A percentile compares a stretch with the other conserved stretches of the same genome.
Conservation (phyloP, 2,113 vertebrate species). For the Microtus pennsylvanicus region DNA sequence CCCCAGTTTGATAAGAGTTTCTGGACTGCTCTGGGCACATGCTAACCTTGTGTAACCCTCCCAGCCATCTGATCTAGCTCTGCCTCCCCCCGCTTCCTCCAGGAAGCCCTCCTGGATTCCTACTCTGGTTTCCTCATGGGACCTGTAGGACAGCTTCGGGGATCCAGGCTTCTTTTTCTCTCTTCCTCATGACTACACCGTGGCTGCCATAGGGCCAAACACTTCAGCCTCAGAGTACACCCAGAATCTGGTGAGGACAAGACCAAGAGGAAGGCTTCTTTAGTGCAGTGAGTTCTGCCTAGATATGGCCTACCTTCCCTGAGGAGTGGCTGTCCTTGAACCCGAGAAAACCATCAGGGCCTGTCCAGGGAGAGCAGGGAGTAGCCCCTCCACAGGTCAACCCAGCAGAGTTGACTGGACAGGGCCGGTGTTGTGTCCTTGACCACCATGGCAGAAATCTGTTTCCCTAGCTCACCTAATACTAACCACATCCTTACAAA, state of each 20-base stretch:
- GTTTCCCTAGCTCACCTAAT: accelerated
- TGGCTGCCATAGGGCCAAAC: background rate
- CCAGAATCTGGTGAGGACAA: background rate
- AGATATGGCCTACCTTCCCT: background rate
- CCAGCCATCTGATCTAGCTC: background rate
- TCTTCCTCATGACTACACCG: background rate
- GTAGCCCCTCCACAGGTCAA: background rate
- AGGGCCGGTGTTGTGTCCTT: background rate
- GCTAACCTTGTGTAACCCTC: background rate
- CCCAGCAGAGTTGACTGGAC: background rate
- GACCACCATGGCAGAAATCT: background rate
- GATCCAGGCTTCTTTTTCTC: background rate
- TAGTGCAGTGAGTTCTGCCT: background rate
- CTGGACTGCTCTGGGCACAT: conserved; percentile 57
- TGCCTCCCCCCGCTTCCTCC: conserved; percentile 31
- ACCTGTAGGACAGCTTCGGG: background rate
- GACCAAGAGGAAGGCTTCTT: background rate
- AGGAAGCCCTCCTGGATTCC: conserved; percentile 54
- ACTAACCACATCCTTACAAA: background rate
- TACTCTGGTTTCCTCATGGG: background rate
- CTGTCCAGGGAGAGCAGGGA: background rate
- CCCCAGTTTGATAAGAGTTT: background rate
- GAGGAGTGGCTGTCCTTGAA: background rate
- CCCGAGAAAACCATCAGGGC: background rate
- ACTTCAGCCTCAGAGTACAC: background rate